Conservation (phyloP, 2,113 vertebrate species). For the Falco punctatus region DNA sequence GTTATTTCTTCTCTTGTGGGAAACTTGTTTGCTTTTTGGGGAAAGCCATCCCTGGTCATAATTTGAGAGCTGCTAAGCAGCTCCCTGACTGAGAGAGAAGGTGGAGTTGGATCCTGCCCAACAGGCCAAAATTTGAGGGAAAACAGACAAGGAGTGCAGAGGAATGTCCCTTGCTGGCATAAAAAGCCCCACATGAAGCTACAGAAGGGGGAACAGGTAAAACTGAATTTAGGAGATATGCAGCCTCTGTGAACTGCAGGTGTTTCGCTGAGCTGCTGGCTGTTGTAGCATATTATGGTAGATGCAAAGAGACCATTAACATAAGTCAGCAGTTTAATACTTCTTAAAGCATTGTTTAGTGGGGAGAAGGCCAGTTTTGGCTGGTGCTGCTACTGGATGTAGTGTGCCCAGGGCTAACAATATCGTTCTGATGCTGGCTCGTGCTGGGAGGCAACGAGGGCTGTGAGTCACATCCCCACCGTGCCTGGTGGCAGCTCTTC, state of each 20-base stretch:
- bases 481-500: background rate
- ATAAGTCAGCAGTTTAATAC: background rate
- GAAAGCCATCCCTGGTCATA: background rate
- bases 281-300: background rate
- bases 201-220: background rate
- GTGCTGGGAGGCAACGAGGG: fast-evolving
- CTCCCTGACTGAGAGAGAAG: background rate
- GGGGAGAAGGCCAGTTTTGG: background rate
- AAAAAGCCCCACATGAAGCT: background rate
- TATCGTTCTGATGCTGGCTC: background rate
- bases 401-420: background rate
- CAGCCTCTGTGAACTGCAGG: background rate
- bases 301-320: background rate
- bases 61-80: background rate
- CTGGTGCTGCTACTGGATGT: fast-evolving
- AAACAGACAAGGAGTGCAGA: background rate
- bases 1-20: background rate
- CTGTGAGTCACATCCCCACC: background rate
- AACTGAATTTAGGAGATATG: background rate
- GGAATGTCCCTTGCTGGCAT: background rate
- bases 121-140: background rate
- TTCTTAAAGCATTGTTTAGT: background rate
- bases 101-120: background rate
- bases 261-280: background rate
- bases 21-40: background rate